Evolutionary conservation across 2,888 invertebrate species (phyloP), one percentile per base, ranked within the genome.

Genomic region (Heliconius aoede): DNA sequence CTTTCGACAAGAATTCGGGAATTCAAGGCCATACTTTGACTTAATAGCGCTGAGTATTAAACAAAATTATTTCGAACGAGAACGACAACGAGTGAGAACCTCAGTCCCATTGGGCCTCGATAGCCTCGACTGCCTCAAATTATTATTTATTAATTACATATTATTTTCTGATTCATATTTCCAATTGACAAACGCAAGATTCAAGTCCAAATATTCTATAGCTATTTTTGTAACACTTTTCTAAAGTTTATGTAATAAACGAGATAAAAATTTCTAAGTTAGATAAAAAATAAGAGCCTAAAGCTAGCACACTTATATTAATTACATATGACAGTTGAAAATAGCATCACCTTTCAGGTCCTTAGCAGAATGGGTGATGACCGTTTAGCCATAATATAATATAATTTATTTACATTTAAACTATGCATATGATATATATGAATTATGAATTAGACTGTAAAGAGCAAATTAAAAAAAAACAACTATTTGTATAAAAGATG

Each of bases 321-420:
- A 18, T 3, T 67, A 46, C 28, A n/a, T 46, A 46, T 46, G 15
- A 46, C 40, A 62, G 62, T 21, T 62, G 62, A 30, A 30, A 30
- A 62, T 62, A 61, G 7, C 28, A 30, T 30, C n/a, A 62, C n/a
- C 30, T 62, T 62, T 62, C 32, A 62, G 62, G 32, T 30, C 62
- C 28, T 30, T 62, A 9, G 11, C 62, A 30, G 30, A 62, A 30
- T 62, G 30, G 13, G 32, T n/a, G 32, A 64, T 30, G 18, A 21
- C n/a, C 32, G 32, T n/a, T 64, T 30, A 64, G n/a, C 64, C 64
- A 64, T n/a, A 64, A 32, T 64, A 32, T n/a, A 11, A 32, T 64
- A 32, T 30, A 62, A 51, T n/a, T 62, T 7, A 32, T 62, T 32
- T 62, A 62, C 30, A 62, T 62, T 21, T 3, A 62, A 11, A 21